Conservation (phyloP, 2,797 vertebrate species). For the Diceros bicornis region DNA sequence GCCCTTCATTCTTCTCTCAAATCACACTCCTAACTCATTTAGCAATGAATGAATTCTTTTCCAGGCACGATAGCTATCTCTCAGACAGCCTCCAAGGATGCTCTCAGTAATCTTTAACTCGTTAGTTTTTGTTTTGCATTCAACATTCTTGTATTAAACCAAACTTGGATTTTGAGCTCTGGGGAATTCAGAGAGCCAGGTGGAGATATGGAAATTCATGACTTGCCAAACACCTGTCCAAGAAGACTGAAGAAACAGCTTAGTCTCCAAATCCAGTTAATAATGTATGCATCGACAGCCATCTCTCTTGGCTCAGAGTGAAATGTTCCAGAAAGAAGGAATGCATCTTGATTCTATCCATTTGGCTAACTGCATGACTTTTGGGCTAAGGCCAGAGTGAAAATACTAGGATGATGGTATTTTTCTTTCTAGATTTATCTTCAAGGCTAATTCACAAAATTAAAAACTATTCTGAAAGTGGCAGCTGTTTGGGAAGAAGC, state of each 20-base stretch:
- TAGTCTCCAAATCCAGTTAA: not conserved
- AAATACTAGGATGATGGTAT: not conserved
- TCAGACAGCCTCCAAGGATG: not conserved
- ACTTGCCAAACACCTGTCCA: not conserved
- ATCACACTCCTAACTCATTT: not conserved
- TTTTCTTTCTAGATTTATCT: not conserved
- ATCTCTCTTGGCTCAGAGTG: not conserved
- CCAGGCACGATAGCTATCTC: not conserved
- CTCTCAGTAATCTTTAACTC: not conserved
- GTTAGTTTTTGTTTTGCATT: not conserved
- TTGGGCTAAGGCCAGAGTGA: not conserved
- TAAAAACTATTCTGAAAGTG: not conserved
- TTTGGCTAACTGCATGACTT: not conserved
- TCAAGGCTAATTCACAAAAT: not conserved
- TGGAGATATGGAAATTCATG: not conserved
- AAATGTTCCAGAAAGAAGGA: not conserved
- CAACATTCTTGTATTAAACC: not conserved
- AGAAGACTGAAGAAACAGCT: not conserved
- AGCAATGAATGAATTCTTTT: not conserved
- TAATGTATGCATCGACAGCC: accelerated
- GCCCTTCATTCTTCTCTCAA: not conserved
- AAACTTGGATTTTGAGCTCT: not conserved
- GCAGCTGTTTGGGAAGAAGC: not conserved
- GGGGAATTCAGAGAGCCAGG: not conserved
- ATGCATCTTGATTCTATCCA: not conserved